Evolutionary conservation across 2,113 vertebrate genomes (phyloP), one percentile per base, ranked within the genome.

Genomic region (Natator depressus): DNA sequence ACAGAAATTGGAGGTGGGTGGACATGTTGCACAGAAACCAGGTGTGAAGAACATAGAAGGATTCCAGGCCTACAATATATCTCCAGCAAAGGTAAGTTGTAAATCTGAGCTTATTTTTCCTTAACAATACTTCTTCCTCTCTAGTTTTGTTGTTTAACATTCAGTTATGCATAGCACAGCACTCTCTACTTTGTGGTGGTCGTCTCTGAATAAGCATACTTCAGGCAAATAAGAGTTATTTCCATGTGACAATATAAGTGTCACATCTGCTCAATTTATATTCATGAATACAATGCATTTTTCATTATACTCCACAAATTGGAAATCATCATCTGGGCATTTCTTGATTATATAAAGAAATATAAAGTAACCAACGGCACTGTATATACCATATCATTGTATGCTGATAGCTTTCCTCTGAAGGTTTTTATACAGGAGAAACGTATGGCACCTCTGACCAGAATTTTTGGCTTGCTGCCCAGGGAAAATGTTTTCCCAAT

Each of bases 281-380:
- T 97, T 97, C 95, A 97, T 95, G 93, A 98, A 95, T 91, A 92
- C 42, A 89, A 78, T 75, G 88, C 31, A 19, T 1, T 11, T 89
- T 87, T 94, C 91, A 88, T 87, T 96, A 95, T 10, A 9, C 53
- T 96, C 84, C 95, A 89, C 1, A 3, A 85, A 95, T 78, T 95
- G 89, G 95, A 97, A 88, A 96, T 94, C 80, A 91, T 93, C 84
- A 97, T 92, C 95, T 92, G 86, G 80, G 47, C 80, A 95, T 85
- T 96, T 94, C 94, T 97, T 96, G 89, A 89, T 95, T 96, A 87
- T 79, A n/a, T 95, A 95, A 82, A 91, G 57, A 91, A 94, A 94
- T 94, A 93, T 14, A 76, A 96, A 92, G 81, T 38, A 86, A 93
- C 3, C 1, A 75, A 83, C 42, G 10, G 65, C 42, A 93, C 95